A percentile compares a stretch with the other conserved stretches of the same genome.
These are phyloP conservation scores for Mylabris phalerata DNA, from an alignment of 1,140 invertebrate genomes.

Conservation along the genomic window DNA sequence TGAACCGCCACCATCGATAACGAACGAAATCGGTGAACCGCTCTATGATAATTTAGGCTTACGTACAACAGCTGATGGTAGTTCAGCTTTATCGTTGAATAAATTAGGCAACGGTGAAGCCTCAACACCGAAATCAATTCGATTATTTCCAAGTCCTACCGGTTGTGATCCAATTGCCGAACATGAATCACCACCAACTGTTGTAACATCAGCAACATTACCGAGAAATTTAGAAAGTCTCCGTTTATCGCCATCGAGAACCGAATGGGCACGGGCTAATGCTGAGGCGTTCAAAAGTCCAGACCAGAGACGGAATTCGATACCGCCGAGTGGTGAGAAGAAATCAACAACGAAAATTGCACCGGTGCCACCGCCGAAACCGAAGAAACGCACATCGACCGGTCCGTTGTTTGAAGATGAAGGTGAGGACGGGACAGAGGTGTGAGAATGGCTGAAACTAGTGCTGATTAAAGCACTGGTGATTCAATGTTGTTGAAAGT, in stretches of 20 bases:
- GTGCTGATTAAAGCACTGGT: constrained; percentile 36
- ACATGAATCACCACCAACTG: constrained; percentile 47
- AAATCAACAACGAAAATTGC: constrained; percentile 55
- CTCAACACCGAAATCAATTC: constrained; percentile 40
- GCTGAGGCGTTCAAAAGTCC: constrained; percentile 27
- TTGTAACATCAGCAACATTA: constrained; percentile 34
- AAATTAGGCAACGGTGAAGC: constrained; percentile 43
- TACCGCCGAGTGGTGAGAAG: constrained; percentile 16
- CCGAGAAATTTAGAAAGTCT: constrained; percentile 42
- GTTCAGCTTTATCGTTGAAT: constrained; percentile 68
- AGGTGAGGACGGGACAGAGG: constrained; percentile 79
- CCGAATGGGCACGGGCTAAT: constrained; percentile 28
- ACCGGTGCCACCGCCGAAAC: constrained; percentile 72
- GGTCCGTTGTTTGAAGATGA: constrained; percentile 75
- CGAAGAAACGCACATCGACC: constrained; percentile 57
- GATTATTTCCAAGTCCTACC: constrained; percentile 40
- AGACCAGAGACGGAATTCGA: constrained; percentile 29
- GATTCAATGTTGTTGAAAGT: constrained; percentile 1
- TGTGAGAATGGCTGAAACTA: constrained; percentile 49
- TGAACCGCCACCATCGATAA: constrained; percentile 41
- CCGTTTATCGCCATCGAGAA: constrained; percentile 26
- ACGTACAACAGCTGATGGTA: constrained; percentile 77
- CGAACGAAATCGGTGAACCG: constrained; percentile 53
- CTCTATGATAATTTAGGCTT: constrained; percentile 78
- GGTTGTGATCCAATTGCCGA: constrained; percentile 60